Conservation (phyloP, 1,140 invertebrate species). For the Lanistes nyassanus region DNA sequence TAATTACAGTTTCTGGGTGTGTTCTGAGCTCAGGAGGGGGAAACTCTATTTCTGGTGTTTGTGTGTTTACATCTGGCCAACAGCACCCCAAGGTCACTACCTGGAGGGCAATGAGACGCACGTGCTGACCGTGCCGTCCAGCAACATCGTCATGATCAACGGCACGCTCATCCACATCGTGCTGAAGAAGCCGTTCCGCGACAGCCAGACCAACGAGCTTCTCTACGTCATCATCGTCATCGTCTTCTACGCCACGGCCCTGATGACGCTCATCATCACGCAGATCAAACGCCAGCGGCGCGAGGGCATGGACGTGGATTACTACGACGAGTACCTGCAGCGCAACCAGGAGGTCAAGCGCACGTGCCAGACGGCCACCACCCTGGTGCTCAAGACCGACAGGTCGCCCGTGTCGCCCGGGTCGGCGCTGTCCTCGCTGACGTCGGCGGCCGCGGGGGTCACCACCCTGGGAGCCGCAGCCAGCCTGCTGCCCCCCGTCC, state of each 20-base stretch:
- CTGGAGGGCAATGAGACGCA: not conserved
- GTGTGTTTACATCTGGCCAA: not conserved
- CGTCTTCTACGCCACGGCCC: slow-evolving; percentile 59
- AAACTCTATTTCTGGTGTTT: not conserved
- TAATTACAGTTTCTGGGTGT: not conserved
- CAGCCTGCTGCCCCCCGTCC: not conserved
- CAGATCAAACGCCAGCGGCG: slow-evolving; percentile 55
- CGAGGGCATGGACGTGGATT: slow-evolving; percentile 55
- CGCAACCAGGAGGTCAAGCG: slow-evolving; percentile 46
- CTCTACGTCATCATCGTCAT: slow-evolving; percentile 63
- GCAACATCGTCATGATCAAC: slow-evolving; percentile 36
- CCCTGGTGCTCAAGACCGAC: slow-evolving; percentile 22
- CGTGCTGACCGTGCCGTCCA: slow-evolving; percentile 2
- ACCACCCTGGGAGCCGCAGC: not conserved
- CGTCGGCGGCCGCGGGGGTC: no score
- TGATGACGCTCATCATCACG: slow-evolving; percentile 60
- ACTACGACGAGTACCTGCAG: slow-evolving; percentile 61
- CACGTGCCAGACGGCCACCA: slow-evolving; percentile 37
- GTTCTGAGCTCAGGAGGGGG: not conserved
- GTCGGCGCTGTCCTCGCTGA: no score
- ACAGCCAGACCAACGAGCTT: slow-evolving; percentile 58
- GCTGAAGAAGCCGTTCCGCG: slow-evolving; percentile 41
- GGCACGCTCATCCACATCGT: slow-evolving; percentile 46
- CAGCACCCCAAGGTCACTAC: not conserved
- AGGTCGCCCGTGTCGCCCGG: not conserved